Evolutionary conservation across 2,888 invertebrate species (phyloP).

Genomic region (Choristoneura rosaceana): DNA sequence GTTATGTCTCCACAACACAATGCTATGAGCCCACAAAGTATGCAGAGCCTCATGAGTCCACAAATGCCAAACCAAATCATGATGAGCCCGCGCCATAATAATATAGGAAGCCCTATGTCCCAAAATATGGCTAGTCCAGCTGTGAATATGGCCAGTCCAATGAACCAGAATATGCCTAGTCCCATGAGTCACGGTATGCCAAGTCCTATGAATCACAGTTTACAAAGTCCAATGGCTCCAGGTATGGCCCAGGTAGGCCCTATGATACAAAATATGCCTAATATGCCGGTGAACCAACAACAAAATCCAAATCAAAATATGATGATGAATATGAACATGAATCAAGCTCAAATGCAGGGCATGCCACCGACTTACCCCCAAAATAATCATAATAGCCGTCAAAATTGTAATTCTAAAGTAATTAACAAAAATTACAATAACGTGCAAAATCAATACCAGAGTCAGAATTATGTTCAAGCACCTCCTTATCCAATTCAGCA

Average conservation of each 20-base stretch:
- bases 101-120: conserved; percentile 64
- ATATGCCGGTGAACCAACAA: conserved; percentile 72
- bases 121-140: conserved; percentile 74
- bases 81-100: conserved; percentile 78
- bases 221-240: conserved; percentile 77
- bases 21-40: conserved; percentile 80
- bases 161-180: conserved; percentile 68
- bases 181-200: conserved; percentile 79
- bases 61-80: conserved; percentile 79
- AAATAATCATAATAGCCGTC: conserved; percentile 50
- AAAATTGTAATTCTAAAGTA: conserved; percentile 67
- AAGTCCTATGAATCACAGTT: conserved; percentile 77
- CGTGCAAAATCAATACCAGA: conserved; percentile 70
- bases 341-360: conserved; percentile 58
- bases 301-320: conserved; percentile 62
- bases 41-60: conserved; percentile 79
- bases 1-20: conserved; percentile 82
- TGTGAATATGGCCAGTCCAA: conserved; percentile 70
- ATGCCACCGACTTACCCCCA: conserved; percentile 62
- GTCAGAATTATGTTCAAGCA: conserved; percentile 69
- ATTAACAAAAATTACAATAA: conserved; percentile 68
- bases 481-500: conserved; percentile 67
- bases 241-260: conserved; percentile 67
- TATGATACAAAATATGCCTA: conserved; percentile 77
- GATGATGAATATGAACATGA: conserved; percentile 64